Base-by-base conservation (phyloP, 1,140 invertebrate genomes). In the Caenorhabditis inopinata region DNA sequence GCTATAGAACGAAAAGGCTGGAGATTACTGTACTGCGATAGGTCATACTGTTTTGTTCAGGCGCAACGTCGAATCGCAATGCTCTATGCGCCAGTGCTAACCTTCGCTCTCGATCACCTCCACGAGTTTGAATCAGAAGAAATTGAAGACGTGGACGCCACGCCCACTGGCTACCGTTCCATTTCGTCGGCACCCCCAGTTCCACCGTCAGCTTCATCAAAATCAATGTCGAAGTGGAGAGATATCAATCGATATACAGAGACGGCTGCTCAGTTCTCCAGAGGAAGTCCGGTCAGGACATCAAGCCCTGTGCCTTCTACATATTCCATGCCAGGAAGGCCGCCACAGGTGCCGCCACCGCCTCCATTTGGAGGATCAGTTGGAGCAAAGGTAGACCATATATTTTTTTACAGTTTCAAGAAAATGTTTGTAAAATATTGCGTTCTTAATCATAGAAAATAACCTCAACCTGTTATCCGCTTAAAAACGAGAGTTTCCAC, bases 51-150 rank as follows among this genome's bases (percentile, higher is more conserved):
- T n/a, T n/a, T n/a, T n/a, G n/a, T n/a, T n/a, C n/a, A n/a, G n/a
- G n/a, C 94, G 87, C 92, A 96, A 85, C 93, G 93, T 7, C 91
- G 95, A 76, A 94, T 98, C 77, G 93, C 94, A 0, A 91, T 93
- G 6, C 90, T 97, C 42, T 97, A 97, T 87, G 91, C 96, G 48
- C 96, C 96, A 0, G 93, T 95, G 91, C 91, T 97, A 42, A 92
- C 92, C 1, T 92, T 97, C 58, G 92, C 96, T 1, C 90, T 95
- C 83, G 94, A 95, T 82, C 94, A 94, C 90, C 89, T 94, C 76
- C 87, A 89, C 73, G 89, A 91, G 46, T 89, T 95, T 0, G 45
- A 18, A 1, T 49, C 42, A 0, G 73, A 75, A 18, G 73, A 47
- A 2, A 11, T 47, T 0, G 47, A 47, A 4, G 73, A 46, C 45